Evolutionary conservation across 2,888 invertebrate genomes (phyloP).

Genomic region (Caenorhabditis afra): DNA sequence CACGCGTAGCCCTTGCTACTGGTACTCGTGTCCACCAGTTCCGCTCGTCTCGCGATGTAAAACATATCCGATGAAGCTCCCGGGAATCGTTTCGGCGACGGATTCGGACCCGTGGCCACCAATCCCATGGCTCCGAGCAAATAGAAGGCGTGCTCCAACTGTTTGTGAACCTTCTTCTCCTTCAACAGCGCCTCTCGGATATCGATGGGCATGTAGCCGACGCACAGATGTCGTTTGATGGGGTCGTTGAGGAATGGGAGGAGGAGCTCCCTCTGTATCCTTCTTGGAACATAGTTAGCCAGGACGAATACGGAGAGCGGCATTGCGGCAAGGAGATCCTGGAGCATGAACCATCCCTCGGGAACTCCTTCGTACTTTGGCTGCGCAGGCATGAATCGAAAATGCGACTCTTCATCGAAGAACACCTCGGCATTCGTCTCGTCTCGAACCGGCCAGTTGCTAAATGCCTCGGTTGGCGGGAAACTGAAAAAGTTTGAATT

Average conservation of each 20-base stretch:
- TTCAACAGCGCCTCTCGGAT: slow-evolving; percentile 63
- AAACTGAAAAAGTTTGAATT: slow-evolving; percentile 54
- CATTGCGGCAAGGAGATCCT: slow-evolving; percentile 69
- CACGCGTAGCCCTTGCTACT: slow-evolving; percentile 68
- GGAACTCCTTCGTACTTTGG: slow-evolving; percentile 55
- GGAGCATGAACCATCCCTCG: slow-evolving; percentile 75
- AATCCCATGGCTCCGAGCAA: slow-evolving; percentile 67
- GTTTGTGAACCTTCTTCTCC: slow-evolving; percentile 62
- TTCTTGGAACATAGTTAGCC: slow-evolving; percentile 58
- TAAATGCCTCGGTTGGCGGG: slow-evolving; percentile 42
- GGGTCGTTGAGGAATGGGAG: slow-evolving; percentile 57
- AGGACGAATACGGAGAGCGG: slow-evolving; percentile 73
- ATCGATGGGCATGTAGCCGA: slow-evolving; percentile 69
- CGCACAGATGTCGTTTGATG: slow-evolving; percentile 65
- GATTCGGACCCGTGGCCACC: slow-evolving; percentile 61
- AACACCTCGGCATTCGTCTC: slow-evolving; percentile 26
- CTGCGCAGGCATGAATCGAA: slow-evolving; percentile 71
- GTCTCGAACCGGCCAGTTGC: slow-evolving; percentile 18
- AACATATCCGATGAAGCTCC: slow-evolving; percentile 47
- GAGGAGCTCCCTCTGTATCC: slow-evolving; percentile 39
- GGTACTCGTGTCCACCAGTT: slow-evolving; percentile 71
- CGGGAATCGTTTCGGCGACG: slow-evolving; percentile 61
- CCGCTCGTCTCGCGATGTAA: slow-evolving; percentile 20
- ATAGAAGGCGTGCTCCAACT: slow-evolving; percentile 66
- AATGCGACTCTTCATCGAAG: slow-evolving; percentile 60